These are phyloP conservation scores for Lutjanus campechanus DNA, from an alignment of 2,797 vertebrate genomes.

Conservation along the genomic window DNA sequence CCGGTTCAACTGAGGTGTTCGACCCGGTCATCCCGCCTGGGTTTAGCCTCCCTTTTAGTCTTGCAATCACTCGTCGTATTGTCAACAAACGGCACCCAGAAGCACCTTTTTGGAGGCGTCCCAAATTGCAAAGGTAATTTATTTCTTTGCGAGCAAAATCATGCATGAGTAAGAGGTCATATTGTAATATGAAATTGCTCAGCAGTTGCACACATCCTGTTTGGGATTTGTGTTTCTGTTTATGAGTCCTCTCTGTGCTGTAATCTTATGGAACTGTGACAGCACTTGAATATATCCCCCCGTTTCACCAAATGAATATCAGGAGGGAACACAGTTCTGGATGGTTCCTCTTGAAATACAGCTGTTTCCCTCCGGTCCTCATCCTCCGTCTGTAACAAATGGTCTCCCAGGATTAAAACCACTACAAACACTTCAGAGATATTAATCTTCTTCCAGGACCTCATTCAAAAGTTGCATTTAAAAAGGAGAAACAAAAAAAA, in stretches of 20 bases:
- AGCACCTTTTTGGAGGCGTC: constrained; percentile 59
- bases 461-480: constrained; percentile 60
- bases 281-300: constrained; percentile 56
- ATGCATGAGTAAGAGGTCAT: constrained; percentile 68
- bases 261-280: constrained; percentile 55
- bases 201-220: constrained; percentile 60
- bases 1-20: constrained; percentile 69
- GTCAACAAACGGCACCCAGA: constrained; percentile 50
- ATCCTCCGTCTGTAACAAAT: constrained; percentile 65
- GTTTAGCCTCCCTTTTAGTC: constrained; percentile 48
- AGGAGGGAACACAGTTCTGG: constrained; percentile 57
- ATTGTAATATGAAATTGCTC: constrained; percentile 70
- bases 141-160: constrained; percentile 65
- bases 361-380: constrained; percentile 69
- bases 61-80: constrained; percentile 24
- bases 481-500: neutral
- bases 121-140: constrained; percentile 78
- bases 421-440: constrained; percentile 75
- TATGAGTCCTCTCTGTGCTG: constrained; percentile 61
- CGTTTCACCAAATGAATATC: constrained; percentile 56
- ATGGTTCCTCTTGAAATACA: constrained; percentile 77
- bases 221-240: constrained; percentile 58
- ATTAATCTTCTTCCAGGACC: constrained; percentile 70
- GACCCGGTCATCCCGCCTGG: constrained; percentile 51
- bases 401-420: constrained; percentile 70